Conservation (phyloP, 2,113 vertebrate genomes). For the Malurus alboscapulatus region DNA sequence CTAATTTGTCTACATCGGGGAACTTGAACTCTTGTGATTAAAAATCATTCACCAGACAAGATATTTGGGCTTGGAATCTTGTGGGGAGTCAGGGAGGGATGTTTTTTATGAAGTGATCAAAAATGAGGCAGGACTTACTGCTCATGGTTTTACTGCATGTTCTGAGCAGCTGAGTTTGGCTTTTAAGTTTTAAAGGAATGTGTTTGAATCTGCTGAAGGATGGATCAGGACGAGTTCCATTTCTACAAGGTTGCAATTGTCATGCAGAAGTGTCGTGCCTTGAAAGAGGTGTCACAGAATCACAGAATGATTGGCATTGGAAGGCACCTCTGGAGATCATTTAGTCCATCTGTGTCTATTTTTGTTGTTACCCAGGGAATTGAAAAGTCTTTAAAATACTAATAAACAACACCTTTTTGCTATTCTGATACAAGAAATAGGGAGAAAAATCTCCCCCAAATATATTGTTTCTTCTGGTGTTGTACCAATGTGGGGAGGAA, state of each 20-base stretch:
- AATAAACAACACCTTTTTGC: background rate
- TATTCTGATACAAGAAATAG: background rate
- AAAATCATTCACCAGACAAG: background rate
- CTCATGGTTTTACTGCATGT: background rate
- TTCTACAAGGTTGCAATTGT: background rate
- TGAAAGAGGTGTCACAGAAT: background rate
- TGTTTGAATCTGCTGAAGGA: background rate
- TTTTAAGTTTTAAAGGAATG: background rate
- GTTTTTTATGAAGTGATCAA: background rate
- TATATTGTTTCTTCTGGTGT: background rate
- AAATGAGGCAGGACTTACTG: background rate
- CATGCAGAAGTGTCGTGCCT: background rate
- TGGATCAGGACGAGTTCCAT: background rate
- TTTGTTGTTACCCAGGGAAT: constrained; percentile 4
- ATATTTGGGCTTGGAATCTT: background rate
- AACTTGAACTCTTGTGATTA: background rate
- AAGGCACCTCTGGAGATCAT: background rate
- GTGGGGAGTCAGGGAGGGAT: background rate
- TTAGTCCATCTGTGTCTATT: background rate
- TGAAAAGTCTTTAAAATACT: constrained; percentile 24
- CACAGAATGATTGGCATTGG: background rate
- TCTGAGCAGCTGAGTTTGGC: background rate
- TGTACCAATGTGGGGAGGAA: background rate
- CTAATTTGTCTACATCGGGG: background rate
- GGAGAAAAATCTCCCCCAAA: background rate